Percentiles rank a stretch among this genome's conserved stretches.
These are phyloP conservation scores for Etheostoma cragini DNA, from an alignment of 2,113 vertebrate species.

Conservation along the genomic window DNA sequence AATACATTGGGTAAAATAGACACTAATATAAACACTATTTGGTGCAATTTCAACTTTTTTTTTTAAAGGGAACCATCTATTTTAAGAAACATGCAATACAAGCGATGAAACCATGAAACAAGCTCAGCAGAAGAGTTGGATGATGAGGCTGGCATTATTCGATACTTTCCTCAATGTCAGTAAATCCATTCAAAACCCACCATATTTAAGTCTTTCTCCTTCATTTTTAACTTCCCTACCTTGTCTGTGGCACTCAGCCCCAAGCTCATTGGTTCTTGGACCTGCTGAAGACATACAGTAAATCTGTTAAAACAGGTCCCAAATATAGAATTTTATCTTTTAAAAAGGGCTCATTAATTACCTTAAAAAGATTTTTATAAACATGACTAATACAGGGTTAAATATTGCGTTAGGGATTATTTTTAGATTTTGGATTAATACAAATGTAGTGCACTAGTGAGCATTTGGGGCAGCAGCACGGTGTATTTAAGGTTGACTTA, in stretches of 20 bases:
- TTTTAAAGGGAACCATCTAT: background rate
- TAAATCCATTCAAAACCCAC: background rate
- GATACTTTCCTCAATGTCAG: background rate
- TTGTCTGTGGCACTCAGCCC: background rate
- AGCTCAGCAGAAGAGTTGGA: background rate
- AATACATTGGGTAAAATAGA: background rate
- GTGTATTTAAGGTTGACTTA: background rate
- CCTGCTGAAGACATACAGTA: background rate
- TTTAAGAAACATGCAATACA: background rate
- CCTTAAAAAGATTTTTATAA: background rate
- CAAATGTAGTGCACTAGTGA: background rate
- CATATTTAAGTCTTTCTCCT: background rate
- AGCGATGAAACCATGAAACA: background rate
- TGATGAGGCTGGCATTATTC: background rate
- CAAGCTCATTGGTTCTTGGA: background rate
- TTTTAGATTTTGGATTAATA: background rate
- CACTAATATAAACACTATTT: background rate
- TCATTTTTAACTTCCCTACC: background rate
- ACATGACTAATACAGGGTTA: background rate
- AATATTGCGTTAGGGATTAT: background rate
- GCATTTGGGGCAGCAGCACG: conserved; percentile 12
- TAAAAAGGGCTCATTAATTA: background rate
- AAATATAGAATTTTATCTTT: background rate
- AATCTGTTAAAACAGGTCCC: background rate
- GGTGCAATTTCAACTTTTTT: background rate